Evolutionary conservation across 2,113 vertebrate genomes (phyloP).

Genomic region (Anoplopoma fimbria): DNA sequence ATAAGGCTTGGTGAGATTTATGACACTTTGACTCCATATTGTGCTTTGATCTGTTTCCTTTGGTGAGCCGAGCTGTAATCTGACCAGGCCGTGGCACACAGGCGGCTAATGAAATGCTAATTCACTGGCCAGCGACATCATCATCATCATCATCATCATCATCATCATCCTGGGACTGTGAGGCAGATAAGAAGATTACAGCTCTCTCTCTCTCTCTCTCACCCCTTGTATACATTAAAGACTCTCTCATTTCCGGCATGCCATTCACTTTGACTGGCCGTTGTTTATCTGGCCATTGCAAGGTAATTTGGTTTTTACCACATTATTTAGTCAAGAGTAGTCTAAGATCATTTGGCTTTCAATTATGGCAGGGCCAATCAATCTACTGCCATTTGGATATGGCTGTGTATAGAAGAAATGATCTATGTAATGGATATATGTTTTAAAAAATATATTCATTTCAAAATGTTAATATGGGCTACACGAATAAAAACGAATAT

Average conservation of each 20-base stretch:
- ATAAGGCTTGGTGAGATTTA: constrained; percentile 15
- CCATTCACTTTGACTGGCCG: constrained; percentile 46
- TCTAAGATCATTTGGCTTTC: constrained; percentile 11
- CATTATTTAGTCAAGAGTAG: constrained; percentile 13
- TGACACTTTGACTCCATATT: constrained; percentile 39
- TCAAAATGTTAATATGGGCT: not conserved
- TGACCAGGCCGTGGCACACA: constrained; percentile 11
- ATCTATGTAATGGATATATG: not conserved
- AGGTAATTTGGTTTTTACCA: constrained; percentile 24
- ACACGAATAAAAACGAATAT: not conserved
- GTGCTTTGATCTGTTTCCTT: constrained; percentile 5
- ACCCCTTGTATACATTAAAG: constrained; percentile 27
- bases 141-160: constrained; percentile 37
- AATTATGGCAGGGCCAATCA: not conserved
- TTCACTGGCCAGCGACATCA: constrained; percentile 39
- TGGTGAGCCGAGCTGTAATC: constrained; percentile 26
- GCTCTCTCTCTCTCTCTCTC: constrained; percentile 10
- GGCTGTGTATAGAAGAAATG: not conserved
- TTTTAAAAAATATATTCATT: not conserved
- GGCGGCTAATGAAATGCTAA: constrained; percentile 66
- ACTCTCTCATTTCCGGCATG: constrained; percentile 52
- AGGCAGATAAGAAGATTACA: constrained; percentile 57
- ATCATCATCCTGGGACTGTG: constrained; percentile 37
- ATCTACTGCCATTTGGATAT: not conserved
- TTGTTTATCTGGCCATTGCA: constrained; percentile 21